Conservation (phyloP, 2,113 vertebrate genomes). For the Rhagologus leucostigma region DNA sequence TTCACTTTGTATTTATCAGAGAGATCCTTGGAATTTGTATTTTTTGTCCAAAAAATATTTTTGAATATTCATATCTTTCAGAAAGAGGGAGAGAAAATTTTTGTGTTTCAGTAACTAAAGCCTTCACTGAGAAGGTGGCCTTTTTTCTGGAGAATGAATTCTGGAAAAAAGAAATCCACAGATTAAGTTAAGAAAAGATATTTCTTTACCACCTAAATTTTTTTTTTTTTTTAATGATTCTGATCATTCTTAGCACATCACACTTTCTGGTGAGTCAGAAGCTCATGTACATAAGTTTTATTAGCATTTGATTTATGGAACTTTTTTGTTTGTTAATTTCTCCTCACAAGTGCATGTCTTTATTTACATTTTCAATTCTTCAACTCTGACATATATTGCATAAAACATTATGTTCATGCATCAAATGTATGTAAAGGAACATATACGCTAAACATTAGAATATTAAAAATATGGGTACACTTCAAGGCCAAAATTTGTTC, state of each 20-base stretch:
- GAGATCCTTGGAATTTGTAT: neutral
- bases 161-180: neutral
- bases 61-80: neutral
- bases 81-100: neutral
- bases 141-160: neutral
- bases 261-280: neutral
- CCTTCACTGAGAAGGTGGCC: neutral
- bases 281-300: neutral
- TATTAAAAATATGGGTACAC: neutral
- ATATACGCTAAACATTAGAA: neutral
- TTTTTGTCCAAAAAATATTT: neutral
- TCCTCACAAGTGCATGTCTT: rapidly evolving
- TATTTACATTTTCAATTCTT: neutral
- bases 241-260: neutral
- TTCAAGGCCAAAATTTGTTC: neutral
- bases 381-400: neutral
- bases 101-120: neutral
- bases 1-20: neutral
- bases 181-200: neutral
- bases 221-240: neutral
- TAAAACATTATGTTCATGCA: neutral
- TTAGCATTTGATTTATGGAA: neutral
- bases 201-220: neutral
- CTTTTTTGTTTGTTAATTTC: neutral
- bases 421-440: neutral